These are phyloP conservation scores for Loripinus fragilis DNA, from an alignment of 2,888 invertebrate genomes.

Conservation along the genomic window DNA sequence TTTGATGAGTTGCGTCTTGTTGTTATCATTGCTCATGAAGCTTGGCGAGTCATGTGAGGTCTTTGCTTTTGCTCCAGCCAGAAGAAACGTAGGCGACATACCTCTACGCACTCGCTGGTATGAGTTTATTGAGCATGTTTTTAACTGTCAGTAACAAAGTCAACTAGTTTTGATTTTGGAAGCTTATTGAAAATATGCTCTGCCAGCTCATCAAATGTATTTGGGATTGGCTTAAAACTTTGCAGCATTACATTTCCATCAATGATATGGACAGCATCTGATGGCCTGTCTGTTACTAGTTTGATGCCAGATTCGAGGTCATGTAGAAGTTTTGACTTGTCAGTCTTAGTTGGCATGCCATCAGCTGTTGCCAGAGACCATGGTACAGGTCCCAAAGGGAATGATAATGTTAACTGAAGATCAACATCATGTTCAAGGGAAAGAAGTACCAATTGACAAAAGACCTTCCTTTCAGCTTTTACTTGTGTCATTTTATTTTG, in stretches of 20 bases:
- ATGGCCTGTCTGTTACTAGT: not conserved
- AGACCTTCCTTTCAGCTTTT: constrained; percentile 39
- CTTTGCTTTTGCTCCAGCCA: constrained; percentile 21
- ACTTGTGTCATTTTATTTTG: constrained; percentile 45
- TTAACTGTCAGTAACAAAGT: constrained; percentile 19
- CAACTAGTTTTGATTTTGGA: not conserved
- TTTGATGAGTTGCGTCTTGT: constrained; percentile 30
- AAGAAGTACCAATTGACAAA: constrained; percentile 8
- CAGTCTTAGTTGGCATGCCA: constrained; percentile 26
- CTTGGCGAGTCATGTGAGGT: constrained; percentile 24
- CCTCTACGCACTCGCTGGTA: constrained; percentile 8
- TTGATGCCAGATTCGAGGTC: not conserved
- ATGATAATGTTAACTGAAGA: not conserved
- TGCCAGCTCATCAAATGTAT: constrained; percentile 6
- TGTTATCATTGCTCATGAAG: constrained; percentile 14
- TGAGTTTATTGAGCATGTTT: not conserved
- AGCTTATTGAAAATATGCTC: constrained; percentile 10
- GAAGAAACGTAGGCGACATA: not conserved
- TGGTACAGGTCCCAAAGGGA: not conserved
- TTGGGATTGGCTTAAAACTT: not conserved
- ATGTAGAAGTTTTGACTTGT: constrained; percentile 23
- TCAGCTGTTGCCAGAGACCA: constrained; percentile 27
- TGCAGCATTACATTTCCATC: constrained; percentile 12
- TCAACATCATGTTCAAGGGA: not conserved
- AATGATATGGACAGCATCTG: not conserved